A percentile compares a stretch with the other conserved stretches of the same genome.
Conservation (phyloP, 2,888 invertebrate genomes). For the Gonocerus acuteangulatus region DNA sequence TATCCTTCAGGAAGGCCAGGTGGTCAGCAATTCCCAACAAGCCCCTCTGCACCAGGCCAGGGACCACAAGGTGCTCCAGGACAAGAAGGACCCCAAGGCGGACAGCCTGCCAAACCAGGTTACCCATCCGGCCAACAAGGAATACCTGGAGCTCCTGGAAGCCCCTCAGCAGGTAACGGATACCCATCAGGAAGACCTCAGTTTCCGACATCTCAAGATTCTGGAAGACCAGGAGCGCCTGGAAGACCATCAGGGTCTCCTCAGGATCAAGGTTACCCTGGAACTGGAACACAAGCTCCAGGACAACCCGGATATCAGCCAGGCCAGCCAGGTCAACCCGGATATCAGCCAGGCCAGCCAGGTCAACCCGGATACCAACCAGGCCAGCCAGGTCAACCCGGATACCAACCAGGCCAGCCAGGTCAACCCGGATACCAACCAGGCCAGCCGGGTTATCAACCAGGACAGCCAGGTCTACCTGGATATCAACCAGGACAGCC, state of each 20-base stretch:
- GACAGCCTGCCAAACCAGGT: slow-evolving; percentile 14
- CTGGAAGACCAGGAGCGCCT: slow-evolving; percentile 25
- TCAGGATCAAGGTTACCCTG: not conserved
- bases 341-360: not conserved
- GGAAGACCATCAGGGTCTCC: not conserved
- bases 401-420: slow-evolving; percentile 33
- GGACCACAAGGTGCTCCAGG: slow-evolving; percentile 36
- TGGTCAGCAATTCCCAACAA: slow-evolving; percentile 41
- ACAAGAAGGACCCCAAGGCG: slow-evolving; percentile 34
- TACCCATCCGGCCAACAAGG: slow-evolving; percentile 20
- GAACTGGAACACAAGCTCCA: slow-evolving; percentile 28
- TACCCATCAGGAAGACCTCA: slow-evolving; percentile 37
- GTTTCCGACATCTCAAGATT: slow-evolving; percentile 10
- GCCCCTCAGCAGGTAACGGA: slow-evolving; percentile 29
- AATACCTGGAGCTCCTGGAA: slow-evolving; percentile 17
- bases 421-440: slow-evolving; percentile 35
- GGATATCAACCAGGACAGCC: slow-evolving; percentile 37
- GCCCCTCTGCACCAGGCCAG: slow-evolving; percentile 37
- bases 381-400: slow-evolving; percentile 29
- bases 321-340: slow-evolving; percentile 30
- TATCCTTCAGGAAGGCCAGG: slow-evolving; percentile 37
- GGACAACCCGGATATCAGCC: slow-evolving; percentile 37
- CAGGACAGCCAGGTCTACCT: slow-evolving; percentile 28
- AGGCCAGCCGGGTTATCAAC: slow-evolving; percentile 30
- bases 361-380: slow-evolving; percentile 37